These are phyloP conservation scores for Allophyes oxyacanthae DNA, from an alignment of 2,888 invertebrate species.

Conservation along the genomic window DNA sequence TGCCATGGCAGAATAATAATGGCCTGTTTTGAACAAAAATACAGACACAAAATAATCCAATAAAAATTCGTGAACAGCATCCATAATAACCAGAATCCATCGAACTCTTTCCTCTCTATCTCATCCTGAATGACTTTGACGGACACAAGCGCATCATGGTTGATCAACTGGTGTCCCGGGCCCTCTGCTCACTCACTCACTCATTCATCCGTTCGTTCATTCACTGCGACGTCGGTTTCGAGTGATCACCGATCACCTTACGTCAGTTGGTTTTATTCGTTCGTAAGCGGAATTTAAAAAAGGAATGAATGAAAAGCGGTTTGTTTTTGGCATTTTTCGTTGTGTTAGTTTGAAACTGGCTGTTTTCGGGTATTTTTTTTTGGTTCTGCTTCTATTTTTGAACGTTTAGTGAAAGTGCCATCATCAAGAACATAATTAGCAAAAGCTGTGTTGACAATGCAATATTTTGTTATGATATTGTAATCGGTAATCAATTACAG, in stretches of 20 bases:
- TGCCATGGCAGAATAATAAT: no score
- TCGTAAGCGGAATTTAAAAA: constrained; percentile 68
- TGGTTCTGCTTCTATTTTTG: not conserved
- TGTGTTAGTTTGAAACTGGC: constrained; percentile 34
- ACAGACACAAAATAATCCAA: no score
- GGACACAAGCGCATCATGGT: constrained; percentile 83
- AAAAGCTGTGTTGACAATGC: not conserved
- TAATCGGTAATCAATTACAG: not conserved
- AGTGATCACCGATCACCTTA: constrained; percentile 86
- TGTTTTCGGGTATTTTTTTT: constrained; percentile 7
- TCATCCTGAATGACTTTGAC: constrained; percentile 76
- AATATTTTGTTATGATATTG: not conserved
- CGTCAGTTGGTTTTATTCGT: constrained; percentile 69
- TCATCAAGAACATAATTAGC: constrained; percentile 3
- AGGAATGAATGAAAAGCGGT: constrained; percentile 53
- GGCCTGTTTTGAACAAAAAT: no score
- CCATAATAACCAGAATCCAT: no score
- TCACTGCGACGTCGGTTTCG: constrained; percentile 79
- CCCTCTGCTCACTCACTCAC: constrained; percentile 73
- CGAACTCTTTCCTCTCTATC: constrained; percentile 68
- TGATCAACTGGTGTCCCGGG: constrained; percentile 87
- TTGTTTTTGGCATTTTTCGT: constrained; percentile 50
- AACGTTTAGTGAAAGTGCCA: not conserved
- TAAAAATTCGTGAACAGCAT: no score
- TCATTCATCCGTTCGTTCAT: constrained; percentile 75